Evolutionary conservation across 2,888 invertebrate species (phyloP).

Genomic region (Oxytorus armatus): DNA sequence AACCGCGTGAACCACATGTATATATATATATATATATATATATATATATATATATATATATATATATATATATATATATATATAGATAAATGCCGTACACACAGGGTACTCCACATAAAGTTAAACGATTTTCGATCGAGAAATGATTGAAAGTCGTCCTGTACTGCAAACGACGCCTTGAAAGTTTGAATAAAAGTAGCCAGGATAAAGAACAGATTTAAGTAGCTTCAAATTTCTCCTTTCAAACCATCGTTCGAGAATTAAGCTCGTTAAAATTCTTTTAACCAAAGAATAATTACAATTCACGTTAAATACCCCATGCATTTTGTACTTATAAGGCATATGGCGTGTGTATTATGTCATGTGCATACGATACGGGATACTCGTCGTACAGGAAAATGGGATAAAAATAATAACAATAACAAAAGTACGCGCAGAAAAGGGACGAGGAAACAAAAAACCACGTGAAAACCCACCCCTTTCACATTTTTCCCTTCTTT

Average conservation of each 20-base stretch:
- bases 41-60: constrained; percentile 7
- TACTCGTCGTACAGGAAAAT: constrained; percentile 21
- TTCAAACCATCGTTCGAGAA: not conserved
- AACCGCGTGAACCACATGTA: constrained; percentile 27
- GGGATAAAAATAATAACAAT: constrained; percentile 20
- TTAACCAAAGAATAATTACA: not conserved
- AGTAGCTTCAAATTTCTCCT: not conserved
- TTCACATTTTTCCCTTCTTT: constrained; percentile 28
- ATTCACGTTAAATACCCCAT: not conserved
- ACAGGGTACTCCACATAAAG: not conserved
- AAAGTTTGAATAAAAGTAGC: not conserved
- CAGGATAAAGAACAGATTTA: not conserved
- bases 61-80: constrained; percentile 19
- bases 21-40: constrained; percentile 5
- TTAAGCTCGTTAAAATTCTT: not conserved
- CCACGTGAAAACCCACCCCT: constrained; percentile 52
- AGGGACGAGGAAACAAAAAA: constrained; percentile 50
- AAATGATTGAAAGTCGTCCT: not conserved
- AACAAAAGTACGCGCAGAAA: constrained; percentile 1
- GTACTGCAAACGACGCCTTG: not conserved
- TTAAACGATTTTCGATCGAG: not conserved
- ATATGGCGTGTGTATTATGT: constrained; percentile 6
- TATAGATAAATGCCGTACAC: not conserved
- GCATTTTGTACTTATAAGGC: constrained; percentile 6
- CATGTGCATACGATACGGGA: constrained; percentile 18